These are phyloP conservation scores for Bucorvus abyssinicus DNA, from an alignment of 2,797 vertebrate genomes.

Conservation along the genomic window DNA sequence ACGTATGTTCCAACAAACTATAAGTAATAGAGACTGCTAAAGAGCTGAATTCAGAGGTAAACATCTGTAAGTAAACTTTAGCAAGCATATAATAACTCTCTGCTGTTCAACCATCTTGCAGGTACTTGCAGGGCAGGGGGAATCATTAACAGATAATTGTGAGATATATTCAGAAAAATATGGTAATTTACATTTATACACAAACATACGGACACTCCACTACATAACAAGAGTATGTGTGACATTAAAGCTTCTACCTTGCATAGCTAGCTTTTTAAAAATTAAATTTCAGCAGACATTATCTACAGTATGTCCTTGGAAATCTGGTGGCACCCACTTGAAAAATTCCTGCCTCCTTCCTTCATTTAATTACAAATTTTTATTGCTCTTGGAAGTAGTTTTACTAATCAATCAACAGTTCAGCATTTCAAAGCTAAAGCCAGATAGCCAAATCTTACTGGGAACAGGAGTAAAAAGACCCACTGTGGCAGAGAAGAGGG, in stretches of 20 bases:
- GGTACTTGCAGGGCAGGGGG: neutral
- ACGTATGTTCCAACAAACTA: neutral
- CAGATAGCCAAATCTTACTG: neutral
- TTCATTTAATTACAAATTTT: neutral
- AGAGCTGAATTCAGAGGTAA: neutral
- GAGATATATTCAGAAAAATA: neutral
- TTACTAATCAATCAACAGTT: neutral
- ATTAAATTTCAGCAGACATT: neutral
- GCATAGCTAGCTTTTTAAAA: neutral
- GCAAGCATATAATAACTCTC: neutral
- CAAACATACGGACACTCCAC: neutral
- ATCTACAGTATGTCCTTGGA: neutral
- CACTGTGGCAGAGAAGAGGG: neutral
- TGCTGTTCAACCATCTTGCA: neutral
- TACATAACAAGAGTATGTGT: neutral
- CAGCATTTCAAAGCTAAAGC: neutral
- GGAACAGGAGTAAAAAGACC: neutral
- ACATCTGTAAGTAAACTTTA: neutral
- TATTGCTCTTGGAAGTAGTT: neutral
- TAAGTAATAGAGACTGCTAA: neutral
- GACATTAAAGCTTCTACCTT: neutral
- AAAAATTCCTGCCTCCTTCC: neutral
- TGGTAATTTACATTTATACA: neutral
- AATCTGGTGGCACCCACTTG: neutral
- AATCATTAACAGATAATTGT: neutral